Base-by-base conservation (phyloP, 2,797 vertebrate species). In the Hozukius guyotensis region DNA sequence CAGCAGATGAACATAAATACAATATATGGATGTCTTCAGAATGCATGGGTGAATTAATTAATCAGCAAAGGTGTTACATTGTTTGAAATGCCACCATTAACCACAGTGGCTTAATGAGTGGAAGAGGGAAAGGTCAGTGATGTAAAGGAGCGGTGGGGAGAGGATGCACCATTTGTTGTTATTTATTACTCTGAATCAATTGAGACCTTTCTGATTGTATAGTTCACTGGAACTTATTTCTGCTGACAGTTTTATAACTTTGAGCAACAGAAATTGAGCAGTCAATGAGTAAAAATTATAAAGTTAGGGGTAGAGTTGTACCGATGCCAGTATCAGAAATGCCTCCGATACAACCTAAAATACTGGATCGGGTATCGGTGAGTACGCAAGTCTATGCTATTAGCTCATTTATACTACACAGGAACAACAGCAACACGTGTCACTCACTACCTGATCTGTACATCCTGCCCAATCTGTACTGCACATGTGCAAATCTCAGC, bases 31-130 rank as follows among this genome's bases (percentile, higher is more conserved):
- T 78, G 27, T 66, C 83, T 89, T 87, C 87, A 25, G n/a, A 80
- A 82, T 62, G 80, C 82, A 75, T 81, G 82, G 83, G 87, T 87
- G 90, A 93, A 92, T 87, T 89, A 90, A 95, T 94, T 93, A 89
- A 95, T 95, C 94, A 95, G 87, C 61, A 75, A 91, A 94, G 89
- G 90, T 94, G 94, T 91, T 94, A 53, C 88, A 93, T 92, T 95
- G 91, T 94, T 94, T 91, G 82, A 96, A 96, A 96, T 96, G 95
- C 90, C 94, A 94, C 90, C 93, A 90, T 95, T 93, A 95, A 94
- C 91, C 94, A 93, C 91, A 90, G 87, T 18, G 80, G 88, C 93
- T 90, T 95, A 95, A 96, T 95, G 93, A 94, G 93, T 89, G 92
- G 89, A 89, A 92, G 91, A 93, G 90, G 82, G 88, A 96, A 96